phyloP scores from a whole-genome alignment of 2,113 vertebrate genomes.

The Baryphthengus martii region DNA sequence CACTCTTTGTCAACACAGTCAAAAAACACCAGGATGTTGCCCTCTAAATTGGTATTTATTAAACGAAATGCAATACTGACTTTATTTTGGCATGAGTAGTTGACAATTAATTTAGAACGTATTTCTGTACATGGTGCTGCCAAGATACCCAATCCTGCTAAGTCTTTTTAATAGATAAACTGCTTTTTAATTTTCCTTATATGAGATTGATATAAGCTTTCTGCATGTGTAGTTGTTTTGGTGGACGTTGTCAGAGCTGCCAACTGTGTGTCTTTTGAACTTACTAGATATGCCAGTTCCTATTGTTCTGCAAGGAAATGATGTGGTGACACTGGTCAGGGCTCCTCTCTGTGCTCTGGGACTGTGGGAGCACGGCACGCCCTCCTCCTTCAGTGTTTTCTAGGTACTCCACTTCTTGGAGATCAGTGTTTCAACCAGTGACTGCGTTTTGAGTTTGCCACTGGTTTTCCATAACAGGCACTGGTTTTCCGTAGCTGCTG shows the following conservation, averaged over 20 bases:
- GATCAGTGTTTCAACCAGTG: not conserved
- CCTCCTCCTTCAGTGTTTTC: not conserved
- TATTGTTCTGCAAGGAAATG: not conserved
- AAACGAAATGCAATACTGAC: not conserved
- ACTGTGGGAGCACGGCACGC: fast-evolving
- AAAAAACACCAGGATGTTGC: not conserved
- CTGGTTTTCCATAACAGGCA: not conserved
- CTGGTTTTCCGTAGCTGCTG: too few species aligned
- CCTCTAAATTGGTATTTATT: not conserved
- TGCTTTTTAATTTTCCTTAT: not conserved
- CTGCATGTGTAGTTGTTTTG: not conserved
- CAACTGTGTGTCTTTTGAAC: not conserved
- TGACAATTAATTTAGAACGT: not conserved
- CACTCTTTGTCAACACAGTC: not conserved
- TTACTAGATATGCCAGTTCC: not conserved
- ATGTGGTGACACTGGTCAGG: not conserved
- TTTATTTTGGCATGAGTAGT: not conserved
- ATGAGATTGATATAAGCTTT: not conserved
- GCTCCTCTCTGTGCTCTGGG: not conserved
- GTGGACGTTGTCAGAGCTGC: not conserved
- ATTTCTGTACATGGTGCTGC: not conserved
- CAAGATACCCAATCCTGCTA: not conserved
- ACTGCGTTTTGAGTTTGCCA: not conserved
- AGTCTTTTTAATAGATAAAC: not conserved
- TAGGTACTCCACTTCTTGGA: not conserved